These are phyloP conservation scores for Onychomys torridus DNA, from an alignment of 2,797 vertebrate genomes.

Conservation along the genomic window DNA sequence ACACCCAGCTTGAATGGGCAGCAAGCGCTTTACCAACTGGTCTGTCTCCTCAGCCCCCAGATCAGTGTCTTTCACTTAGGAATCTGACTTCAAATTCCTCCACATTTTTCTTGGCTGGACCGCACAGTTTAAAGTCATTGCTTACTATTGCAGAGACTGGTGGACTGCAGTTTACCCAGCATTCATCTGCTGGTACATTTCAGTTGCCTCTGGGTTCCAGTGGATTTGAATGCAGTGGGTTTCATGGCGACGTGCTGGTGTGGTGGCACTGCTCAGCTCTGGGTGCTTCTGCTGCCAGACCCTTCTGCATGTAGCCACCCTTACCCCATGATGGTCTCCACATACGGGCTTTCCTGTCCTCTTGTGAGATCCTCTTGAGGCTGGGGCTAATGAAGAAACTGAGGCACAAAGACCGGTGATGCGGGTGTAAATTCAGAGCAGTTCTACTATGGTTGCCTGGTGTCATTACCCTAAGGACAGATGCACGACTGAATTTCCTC, in stretches of 20 bases:
- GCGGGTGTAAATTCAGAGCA: background rate
- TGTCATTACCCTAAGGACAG: background rate
- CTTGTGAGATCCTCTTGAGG: background rate
- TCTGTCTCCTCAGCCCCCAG: background rate
- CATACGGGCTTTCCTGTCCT: background rate
- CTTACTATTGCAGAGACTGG: too few relatives aligned
- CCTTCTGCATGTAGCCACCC: too few relatives aligned
- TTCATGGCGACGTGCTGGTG: background rate
- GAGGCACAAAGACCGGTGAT: background rate
- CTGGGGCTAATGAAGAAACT: background rate
- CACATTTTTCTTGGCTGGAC: background rate
- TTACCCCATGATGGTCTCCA: background rate
- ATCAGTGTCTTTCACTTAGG: background rate
- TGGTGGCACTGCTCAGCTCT: background rate
- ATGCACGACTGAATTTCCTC: background rate
- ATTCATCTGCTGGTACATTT: background rate
- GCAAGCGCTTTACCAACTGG: background rate
- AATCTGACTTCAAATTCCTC: background rate
- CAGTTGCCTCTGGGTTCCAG: background rate
- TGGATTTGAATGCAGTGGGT: background rate
- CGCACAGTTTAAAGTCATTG: background rate
- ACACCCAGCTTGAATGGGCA: background rate
- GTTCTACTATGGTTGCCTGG: background rate
- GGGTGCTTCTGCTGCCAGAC: background rate
- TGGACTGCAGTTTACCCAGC: background rate